Conservation (phyloP, 2,113 vertebrate species). For the Trachemys scripta region DNA sequence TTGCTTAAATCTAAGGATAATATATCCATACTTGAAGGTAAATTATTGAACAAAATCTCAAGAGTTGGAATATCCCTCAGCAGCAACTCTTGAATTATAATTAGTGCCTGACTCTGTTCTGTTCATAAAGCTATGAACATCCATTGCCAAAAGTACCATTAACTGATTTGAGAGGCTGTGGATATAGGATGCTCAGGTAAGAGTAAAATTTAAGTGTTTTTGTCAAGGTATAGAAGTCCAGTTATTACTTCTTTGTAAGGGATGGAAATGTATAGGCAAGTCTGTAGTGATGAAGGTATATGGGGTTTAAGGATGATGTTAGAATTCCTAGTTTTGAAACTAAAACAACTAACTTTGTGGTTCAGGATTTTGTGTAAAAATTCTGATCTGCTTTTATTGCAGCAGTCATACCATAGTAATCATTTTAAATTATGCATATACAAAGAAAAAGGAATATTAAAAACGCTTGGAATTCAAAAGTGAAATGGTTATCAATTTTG, state of each 20-base stretch:
- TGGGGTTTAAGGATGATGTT: not conserved
- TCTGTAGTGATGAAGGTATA: accelerated
- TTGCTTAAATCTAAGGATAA: not conserved
- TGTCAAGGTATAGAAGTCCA: not conserved
- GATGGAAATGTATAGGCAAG: not conserved
- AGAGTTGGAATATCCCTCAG: not conserved
- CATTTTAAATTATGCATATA: not conserved
- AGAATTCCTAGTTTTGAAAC: not conserved
- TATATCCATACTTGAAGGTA: not conserved
- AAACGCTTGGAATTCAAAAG: not conserved
- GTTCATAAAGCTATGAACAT: not conserved
- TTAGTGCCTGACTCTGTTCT: not conserved
- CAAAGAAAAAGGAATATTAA: not conserved
- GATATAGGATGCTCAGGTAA: not conserved
- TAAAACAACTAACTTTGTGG: not conserved
- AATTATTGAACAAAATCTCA: not conserved
- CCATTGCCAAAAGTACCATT: not conserved
- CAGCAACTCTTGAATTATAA: not conserved
- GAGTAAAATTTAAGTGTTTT: not conserved
- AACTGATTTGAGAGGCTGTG: not conserved
- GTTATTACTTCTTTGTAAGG: not conserved
- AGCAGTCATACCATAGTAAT: not conserved
- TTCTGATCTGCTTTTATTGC: not conserved
- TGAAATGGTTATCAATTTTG: not conserved
- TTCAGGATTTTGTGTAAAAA: not conserved